Evolutionary conservation across 2,113 vertebrate species (phyloP).

Genomic region (Paedocypris sp.): DNA sequence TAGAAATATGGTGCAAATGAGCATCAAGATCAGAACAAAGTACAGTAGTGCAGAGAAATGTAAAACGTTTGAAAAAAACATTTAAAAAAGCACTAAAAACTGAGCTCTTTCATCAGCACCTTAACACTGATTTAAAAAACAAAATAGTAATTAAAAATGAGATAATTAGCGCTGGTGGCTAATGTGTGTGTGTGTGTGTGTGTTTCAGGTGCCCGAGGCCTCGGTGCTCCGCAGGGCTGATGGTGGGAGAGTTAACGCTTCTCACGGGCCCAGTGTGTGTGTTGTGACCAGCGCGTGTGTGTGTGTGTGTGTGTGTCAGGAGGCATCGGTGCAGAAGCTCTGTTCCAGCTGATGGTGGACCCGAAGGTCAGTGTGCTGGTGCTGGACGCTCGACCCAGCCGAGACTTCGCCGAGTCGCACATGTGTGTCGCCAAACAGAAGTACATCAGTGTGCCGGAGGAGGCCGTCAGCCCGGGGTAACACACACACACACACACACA

Average conservation of each 20-base stretch:
- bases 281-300: not conserved
- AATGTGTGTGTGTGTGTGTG: not conserved
- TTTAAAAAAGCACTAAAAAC: too few species aligned
- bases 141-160: too few species aligned
- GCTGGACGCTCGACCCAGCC: constrained; percentile 78
- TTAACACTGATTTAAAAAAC: too few species aligned
- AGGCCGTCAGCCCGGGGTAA: constrained; percentile 85
- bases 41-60: too few species aligned
- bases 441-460: constrained; percentile 80
- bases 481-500: not conserved
- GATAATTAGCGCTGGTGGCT: too few species aligned
- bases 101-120: too few species aligned
- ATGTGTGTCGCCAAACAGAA: constrained; percentile 65
- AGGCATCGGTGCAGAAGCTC: constrained; percentile 74
- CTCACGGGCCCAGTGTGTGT: not conserved
- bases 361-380: constrained; percentile 71
- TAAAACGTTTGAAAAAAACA: too few species aligned
- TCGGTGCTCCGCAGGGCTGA: too few species aligned
- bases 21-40: too few species aligned
- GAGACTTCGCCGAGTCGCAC: constrained; percentile 80
- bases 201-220: too few species aligned
- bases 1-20: too few species aligned
- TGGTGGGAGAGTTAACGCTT: too few species aligned
- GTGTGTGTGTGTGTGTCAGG: constrained; percentile 44
- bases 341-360: constrained; percentile 85